phyloP scores from a whole-genome alignment of 2,113 vertebrate genomes.

The Platichthys flesus region DNA sequence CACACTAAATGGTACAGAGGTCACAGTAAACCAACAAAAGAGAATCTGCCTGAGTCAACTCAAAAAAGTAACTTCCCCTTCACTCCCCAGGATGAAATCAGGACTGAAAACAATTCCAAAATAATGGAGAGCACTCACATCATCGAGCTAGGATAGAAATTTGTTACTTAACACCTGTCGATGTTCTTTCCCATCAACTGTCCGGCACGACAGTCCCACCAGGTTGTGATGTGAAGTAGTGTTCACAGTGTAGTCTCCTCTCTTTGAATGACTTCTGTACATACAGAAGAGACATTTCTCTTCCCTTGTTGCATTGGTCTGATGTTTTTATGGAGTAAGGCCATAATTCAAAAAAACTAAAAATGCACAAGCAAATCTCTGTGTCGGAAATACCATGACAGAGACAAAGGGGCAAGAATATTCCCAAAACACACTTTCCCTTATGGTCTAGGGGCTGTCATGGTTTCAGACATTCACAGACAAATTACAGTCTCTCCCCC shows the following conservation, averaged over 20 bases:
- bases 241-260: constrained; percentile 66
- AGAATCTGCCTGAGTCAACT: constrained; percentile 78
- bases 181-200: constrained; percentile 25
- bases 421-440: constrained; percentile 8
- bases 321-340: constrained; percentile 70
- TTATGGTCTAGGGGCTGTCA: constrained; percentile 13
- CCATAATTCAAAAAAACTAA: constrained; percentile 70
- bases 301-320: constrained; percentile 63
- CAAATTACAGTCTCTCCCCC: constrained; percentile 68
- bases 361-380: constrained; percentile 36
- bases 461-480: constrained; percentile 62
- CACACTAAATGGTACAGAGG: constrained; percentile 80
- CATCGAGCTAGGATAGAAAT: constrained; percentile 36
- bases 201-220: constrained; percentile 31
- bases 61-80: constrained; percentile 54
- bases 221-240: constrained; percentile 50
- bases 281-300: constrained; percentile 64
- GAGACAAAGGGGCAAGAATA: constrained; percentile 28
- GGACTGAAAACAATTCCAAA: constrained; percentile 59
- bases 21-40: constrained; percentile 83
- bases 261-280: constrained; percentile 41
- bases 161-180: constrained; percentile 43
- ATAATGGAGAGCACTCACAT: constrained; percentile 57
- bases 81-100: constrained; percentile 37
- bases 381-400: constrained; percentile 23